phyloP scores from a whole-genome alignment of 2,113 vertebrate genomes.

The Lepidothrix coronata region DNA sequence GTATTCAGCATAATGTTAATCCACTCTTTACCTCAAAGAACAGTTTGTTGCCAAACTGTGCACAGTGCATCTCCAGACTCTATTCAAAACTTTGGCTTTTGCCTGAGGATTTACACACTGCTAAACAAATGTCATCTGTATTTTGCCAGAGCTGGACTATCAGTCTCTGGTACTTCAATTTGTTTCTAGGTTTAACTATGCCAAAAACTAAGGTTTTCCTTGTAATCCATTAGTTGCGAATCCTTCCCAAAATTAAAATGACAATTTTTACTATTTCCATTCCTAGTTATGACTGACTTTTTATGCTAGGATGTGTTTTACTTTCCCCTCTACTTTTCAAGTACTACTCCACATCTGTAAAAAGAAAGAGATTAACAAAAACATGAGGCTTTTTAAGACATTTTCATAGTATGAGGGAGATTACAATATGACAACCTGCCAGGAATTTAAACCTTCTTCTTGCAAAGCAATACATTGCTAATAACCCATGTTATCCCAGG shows the following conservation, averaged over 20 bases:
- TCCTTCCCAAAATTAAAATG: not conserved
- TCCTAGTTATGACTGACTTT: not conserved
- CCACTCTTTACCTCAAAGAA: not conserved
- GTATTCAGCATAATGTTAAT: not conserved
- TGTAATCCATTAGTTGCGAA: not conserved
- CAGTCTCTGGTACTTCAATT: not conserved
- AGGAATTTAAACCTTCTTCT: not conserved
- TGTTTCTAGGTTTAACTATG: not conserved
- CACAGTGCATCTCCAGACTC: not conserved
- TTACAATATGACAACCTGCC: not conserved
- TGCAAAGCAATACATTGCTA: not conserved
- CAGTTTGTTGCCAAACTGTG: not conserved
- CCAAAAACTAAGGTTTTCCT: not conserved
- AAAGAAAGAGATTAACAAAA: not conserved
- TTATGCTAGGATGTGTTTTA: not conserved
- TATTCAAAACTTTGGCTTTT: not conserved
- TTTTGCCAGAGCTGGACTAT: not conserved
- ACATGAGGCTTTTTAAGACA: not conserved
- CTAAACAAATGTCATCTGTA: not conserved
- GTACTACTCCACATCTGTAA: not conserved
- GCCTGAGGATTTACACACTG: not conserved
- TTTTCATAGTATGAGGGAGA: not conserved
- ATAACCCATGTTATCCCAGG: not conserved
- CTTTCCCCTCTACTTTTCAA: not conserved
- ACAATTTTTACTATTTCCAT: not conserved